Conservation (phyloP, 2,888 invertebrate genomes). For the Malachius bipustulatus region DNA sequence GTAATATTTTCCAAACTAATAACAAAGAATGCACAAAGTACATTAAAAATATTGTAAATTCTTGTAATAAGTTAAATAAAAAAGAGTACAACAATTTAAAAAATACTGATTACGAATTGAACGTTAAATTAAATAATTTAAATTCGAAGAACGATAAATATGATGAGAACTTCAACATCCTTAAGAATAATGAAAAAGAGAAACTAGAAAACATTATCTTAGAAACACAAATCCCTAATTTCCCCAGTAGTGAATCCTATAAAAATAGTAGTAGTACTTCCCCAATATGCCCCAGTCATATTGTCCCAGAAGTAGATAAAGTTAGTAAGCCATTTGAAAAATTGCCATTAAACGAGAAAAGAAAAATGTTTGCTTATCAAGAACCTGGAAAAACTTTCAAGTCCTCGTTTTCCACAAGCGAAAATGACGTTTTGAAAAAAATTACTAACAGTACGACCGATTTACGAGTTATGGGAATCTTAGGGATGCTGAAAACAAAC, state of each 20-base stretch:
- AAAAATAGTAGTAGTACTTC: constrained; percentile 20
- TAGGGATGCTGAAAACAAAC: constrained; percentile 12
- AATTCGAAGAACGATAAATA: not conserved
- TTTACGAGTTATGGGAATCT: constrained; percentile 8
- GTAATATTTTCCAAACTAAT: constrained; percentile 5
- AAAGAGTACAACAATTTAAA: constrained; percentile 5
- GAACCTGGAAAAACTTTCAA: constrained; percentile 11
- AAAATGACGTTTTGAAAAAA: constrained; percentile 13
- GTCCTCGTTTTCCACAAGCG: constrained; percentile 14
- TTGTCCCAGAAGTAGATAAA: constrained; percentile 25
- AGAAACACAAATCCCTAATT: constrained; percentile 4
- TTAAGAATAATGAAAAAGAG: constrained; percentile 7
- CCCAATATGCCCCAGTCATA: constrained; percentile 27
- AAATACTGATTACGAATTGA: constrained; percentile 3
- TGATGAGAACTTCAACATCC: not conserved
- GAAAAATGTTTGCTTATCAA: constrained; percentile 18
- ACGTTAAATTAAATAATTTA: constrained; percentile 3
- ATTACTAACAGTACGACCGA: constrained; percentile 4
- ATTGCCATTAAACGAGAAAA: constrained; percentile 19
- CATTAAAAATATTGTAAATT: constrained; percentile 10
- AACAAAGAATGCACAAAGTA: constrained; percentile 6
- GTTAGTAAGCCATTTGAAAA: constrained; percentile 1
- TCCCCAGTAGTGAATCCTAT: not conserved
- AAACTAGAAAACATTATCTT: constrained; percentile 7
- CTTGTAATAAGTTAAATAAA: constrained; percentile 8